Evolutionary conservation across 2,113 vertebrate genomes (phyloP), one percentile per base, ranked within the genome.

Genomic region (Pomatostomus ruficeps): DNA sequence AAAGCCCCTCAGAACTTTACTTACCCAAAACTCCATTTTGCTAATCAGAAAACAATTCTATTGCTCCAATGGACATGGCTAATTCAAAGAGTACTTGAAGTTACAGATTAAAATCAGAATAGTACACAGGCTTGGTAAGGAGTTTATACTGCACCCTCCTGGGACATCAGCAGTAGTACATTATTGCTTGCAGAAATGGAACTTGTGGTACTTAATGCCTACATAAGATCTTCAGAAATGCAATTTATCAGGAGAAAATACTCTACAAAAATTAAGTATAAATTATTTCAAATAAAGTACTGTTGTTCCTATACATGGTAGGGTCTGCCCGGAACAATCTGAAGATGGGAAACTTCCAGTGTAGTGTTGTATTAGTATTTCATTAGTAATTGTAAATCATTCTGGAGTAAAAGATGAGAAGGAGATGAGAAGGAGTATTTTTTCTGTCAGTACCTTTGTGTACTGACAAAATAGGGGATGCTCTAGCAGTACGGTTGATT

Each of bases 81-180:
- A 92, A 81, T 85, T 85, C 83, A 95, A 90, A 93, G 72, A 89
- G 67, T 22, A 79, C 68, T 61, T 94, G 73, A 96, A 91, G 51
- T 90, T 93, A 93, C 92, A 95, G 74, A 91, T 61, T 84, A 88
- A 95, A 95, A 93, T 93, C 90, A 72, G 81, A 57, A 38, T 31
- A 61, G 48, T 62, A 46, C 11, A 11, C 21, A 54, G 49, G 16
- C 6, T 72, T 66, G 16, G 51, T 87, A 68, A 61, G 78, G 48
- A 87, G 23, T 72, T 80, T 29, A 40, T 63, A 29, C 35, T 63
- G 52, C 0, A 0, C 9, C 73, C 49, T 88, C 52, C 78, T 68
- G 36, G 21, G 40, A 73, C 38, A 35, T 58, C 62, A 61, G 15
- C 42, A 82, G 12, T 11, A 22, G 49, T 31, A 81, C 28, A 8